Conservation (phyloP, 2,888 invertebrate genomes). For the Nymphalis c-album region DNA sequence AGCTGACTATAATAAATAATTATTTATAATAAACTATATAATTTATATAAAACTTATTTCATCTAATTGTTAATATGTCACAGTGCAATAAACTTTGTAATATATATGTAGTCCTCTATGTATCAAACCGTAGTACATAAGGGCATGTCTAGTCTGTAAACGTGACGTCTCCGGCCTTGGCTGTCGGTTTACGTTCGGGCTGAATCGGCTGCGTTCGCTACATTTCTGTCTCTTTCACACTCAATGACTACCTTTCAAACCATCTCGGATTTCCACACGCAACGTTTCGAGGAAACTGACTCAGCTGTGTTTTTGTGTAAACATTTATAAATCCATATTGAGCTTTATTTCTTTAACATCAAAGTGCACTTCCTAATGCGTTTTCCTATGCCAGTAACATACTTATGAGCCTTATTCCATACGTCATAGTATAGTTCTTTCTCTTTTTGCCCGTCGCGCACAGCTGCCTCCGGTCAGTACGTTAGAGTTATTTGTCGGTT, state of each 20-base stretch:
- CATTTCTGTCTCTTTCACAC: constrained; percentile 62
- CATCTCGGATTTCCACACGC: constrained; percentile 72
- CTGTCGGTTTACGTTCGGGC: constrained; percentile 66
- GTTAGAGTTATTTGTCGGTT: constrained; percentile 64
- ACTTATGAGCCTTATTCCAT: constrained; percentile 52
- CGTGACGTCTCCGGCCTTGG: constrained; percentile 78
- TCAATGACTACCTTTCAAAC: constrained; percentile 62
- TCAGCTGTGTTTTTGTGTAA: constrained; percentile 57
- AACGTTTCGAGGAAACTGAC: constrained; percentile 71
- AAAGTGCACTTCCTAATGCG: constrained; percentile 49
- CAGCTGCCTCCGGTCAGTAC: constrained; percentile 75
- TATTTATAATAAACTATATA: too few species aligned
- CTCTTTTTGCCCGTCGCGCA: constrained; percentile 72
- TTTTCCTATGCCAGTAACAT: constrained; percentile 47
- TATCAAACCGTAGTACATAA: constrained; percentile 27
- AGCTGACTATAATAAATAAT: too few species aligned
- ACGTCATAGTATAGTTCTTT: constrained; percentile 70
- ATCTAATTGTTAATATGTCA: not conserved
- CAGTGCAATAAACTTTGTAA: constrained; percentile 61
- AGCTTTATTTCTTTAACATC: constrained; percentile 48
- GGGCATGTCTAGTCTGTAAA: constrained; percentile 72
- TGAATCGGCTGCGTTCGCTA: constrained; percentile 58
- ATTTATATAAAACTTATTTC: not conserved
- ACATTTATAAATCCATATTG: constrained; percentile 45
- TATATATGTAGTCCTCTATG: constrained; percentile 31